A percentile compares a stretch with the other conserved stretches of the same genome.
phyloP scores from a whole-genome alignment of 2,113 vertebrate genomes.

The Solenodon paradoxus region DNA sequence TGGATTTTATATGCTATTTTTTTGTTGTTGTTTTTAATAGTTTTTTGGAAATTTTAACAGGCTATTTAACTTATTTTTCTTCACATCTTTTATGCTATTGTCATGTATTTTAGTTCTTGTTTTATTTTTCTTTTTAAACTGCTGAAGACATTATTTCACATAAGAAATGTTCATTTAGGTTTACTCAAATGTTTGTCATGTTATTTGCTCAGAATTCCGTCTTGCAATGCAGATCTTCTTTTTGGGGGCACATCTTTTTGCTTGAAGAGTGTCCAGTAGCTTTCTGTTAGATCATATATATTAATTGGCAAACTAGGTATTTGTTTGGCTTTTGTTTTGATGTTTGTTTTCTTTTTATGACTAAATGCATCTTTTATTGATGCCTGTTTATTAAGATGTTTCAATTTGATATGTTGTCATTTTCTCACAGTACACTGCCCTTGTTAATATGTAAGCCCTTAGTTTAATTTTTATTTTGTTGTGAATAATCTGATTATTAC shows the following conservation, averaged over 20 bases:
- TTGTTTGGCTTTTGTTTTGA: neutral
- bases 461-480: neutral
- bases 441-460: neutral
- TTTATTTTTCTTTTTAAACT: neutral
- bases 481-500: neutral
- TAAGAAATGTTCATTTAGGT: neutral
- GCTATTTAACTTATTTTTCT: neutral
- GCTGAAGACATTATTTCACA: neutral
- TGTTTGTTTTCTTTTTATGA: neutral
- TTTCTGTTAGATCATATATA: neutral
- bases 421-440: neutral
- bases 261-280: neutral
- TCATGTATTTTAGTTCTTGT: neutral
- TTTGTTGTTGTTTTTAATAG: neutral
- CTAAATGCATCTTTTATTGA: neutral
- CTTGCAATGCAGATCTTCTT: neutral
- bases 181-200: neutral
- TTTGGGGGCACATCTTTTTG: neutral
- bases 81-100: neutral
- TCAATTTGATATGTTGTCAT: neutral
- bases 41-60: neutral
- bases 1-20: neutral
- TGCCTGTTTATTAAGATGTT: neutral
- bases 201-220: neutral
- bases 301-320: neutral